Percentiles rank a stretch among this genome's conserved stretches.
These are phyloP conservation scores for Hermaeophaga mercurialis DNA, from an alignment of 2,888 invertebrate species.

Conservation along the genomic window DNA sequence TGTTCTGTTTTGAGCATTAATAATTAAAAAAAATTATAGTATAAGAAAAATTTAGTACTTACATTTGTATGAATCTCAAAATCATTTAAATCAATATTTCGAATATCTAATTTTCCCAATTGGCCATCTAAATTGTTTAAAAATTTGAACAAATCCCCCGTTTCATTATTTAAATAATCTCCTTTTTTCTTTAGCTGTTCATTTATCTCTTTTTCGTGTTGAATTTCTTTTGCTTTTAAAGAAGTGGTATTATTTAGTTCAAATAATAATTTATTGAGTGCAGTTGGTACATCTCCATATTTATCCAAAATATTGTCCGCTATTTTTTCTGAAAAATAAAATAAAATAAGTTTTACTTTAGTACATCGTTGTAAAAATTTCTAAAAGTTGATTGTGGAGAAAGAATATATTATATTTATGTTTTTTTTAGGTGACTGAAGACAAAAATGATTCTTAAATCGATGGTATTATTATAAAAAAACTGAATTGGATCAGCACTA, in stretches of 20 bases:
- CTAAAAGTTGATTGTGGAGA: too few relatives aligned
- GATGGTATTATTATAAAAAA: too few relatives aligned
- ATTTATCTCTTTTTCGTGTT: constrained; percentile 6
- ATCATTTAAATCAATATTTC: not conserved
- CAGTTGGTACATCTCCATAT: constrained; percentile 21
- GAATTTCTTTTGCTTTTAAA: not conserved
- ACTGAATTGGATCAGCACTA: too few relatives aligned
- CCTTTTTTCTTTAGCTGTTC: not conserved
- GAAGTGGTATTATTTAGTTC: constrained; percentile 9
- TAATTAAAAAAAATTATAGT: too few relatives aligned
- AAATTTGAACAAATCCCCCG: not conserved
- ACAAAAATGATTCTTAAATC: too few relatives aligned
- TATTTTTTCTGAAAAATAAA: constrained; percentile 20
- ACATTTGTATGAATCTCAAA: not conserved
- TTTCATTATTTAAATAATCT: constrained; percentile 1
- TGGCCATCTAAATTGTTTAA: constrained; percentile 9
- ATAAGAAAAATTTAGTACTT: too few relatives aligned
- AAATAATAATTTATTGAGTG: constrained; percentile 15
- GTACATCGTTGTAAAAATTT: too few relatives aligned
- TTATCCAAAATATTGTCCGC: constrained; percentile 23
- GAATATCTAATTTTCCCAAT: not conserved
- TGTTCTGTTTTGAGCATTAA: too few relatives aligned
- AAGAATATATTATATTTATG: too few relatives aligned
- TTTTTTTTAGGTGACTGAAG: too few relatives aligned
- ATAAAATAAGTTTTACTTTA: too few relatives aligned